Evolutionary conservation across 1,140 invertebrate species (phyloP), one percentile per base, ranked within the genome.

Genomic region (Drosophila pseudoobscura): DNA sequence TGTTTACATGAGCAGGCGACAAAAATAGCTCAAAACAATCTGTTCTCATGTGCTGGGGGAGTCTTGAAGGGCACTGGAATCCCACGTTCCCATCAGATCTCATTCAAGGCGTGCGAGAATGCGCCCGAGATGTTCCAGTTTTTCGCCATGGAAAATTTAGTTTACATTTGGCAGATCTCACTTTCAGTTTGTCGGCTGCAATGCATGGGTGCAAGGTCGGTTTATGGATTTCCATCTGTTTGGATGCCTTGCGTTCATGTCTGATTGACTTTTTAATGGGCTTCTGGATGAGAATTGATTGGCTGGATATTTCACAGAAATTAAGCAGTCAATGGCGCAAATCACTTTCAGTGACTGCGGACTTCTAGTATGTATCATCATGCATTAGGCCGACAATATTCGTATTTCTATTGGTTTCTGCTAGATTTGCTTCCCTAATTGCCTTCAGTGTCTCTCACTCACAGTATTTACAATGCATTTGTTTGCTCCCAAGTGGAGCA

Each of bases 201-300:
- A 26, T 65, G 39, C 47, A 74, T 31, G 44, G 39, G 46, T 20
- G 39, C 72, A 75, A 75, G 60, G 72, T 50, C 50, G 15, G 43
- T 51, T 52, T 64, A 51, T 72, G 64, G 35, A 52, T 24, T 39
- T 54, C 9, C 35, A 22, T 53, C 52, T 24, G 8, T 9, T 43
- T 49, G 49, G 8, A 41, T 43, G 31, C 31, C 62, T 66, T 70
- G 56, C 68, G 59, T 74, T 77, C 53, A 57, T 39, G 56, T 80
- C 49, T 74, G 77, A 80, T 82, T 80, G 82, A 87, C 68, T 75
- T 66, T 82, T 85, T 78, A 87, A 85, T 82, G 70, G 69, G 64
- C 73, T 57, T 47, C 51, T 50, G 46, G 49, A 26, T 15, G 62
- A 63, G 45, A 4, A 13, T 53, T 74, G 73, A 78, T 75, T 88